Evolutionary conservation across 2,888 invertebrate species (phyloP).

Genomic region (Mesochorus sp.): DNA sequence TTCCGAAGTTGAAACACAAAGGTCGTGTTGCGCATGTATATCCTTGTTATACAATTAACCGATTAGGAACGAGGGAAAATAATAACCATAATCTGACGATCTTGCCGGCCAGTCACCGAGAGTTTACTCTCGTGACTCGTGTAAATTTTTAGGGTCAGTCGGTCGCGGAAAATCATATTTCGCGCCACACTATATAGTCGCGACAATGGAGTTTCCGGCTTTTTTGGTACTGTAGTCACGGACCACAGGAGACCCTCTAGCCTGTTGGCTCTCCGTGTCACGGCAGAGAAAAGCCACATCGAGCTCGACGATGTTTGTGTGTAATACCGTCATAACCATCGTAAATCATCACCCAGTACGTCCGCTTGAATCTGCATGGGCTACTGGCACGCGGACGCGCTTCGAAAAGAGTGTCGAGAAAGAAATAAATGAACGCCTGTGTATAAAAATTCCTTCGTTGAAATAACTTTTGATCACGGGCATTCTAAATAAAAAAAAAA

Average conservation of each 20-base stretch:
- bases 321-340: conserved; percentile 45
- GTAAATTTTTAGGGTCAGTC: conserved; percentile 64
- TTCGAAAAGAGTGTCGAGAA: conserved; percentile 39
- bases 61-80: no score
- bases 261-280: background rate
- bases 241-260: conserved; percentile 33
- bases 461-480: background rate
- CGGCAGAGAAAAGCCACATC: conserved; percentile 32
- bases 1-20: no score
- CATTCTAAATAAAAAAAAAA: no score
- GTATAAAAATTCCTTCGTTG: background rate
- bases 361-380: conserved; percentile 36
- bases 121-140: conserved; percentile 27
- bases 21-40: no score
- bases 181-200: conserved; percentile 61
- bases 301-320: conserved; percentile 53
- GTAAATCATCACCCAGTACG: conserved; percentile 65
- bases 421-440: conserved; percentile 23
- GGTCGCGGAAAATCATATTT: conserved; percentile 71
- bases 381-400: background rate
- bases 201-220: conserved; percentile 71
- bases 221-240: conserved; percentile 67
- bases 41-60: no score
- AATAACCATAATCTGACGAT: no score
- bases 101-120: no score